Evolutionary conservation across 2,113 vertebrate genomes (phyloP).

Genomic region (Sula dactylatra): DNA sequence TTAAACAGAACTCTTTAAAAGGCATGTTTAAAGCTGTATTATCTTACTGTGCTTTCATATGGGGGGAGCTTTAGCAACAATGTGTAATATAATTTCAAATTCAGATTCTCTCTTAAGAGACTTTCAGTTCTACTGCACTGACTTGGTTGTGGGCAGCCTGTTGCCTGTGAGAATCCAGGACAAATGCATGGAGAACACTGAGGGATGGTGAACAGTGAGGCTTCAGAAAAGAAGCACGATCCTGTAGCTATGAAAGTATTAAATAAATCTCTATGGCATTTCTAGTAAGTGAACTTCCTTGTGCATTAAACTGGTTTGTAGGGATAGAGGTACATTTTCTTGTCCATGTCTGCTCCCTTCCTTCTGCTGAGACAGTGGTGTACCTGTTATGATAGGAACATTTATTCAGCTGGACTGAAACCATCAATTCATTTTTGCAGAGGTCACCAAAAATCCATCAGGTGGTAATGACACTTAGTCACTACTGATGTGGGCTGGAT

Average conservation of each 20-base stretch:
- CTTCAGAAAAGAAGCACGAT: not conserved
- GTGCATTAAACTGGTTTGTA: not conserved
- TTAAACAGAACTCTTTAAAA: not conserved
- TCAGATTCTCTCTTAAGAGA: not conserved
- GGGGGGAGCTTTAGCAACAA: not conserved
- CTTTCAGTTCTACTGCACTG: not conserved
- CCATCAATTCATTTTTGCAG: conserved; percentile 48
- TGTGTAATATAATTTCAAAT: not conserved
- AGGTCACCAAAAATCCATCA: conserved; percentile 62
- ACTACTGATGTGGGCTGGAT: conserved; percentile 54
- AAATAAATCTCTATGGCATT: not conserved
- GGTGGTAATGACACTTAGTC: conserved; percentile 54
- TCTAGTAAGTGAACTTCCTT: not conserved
- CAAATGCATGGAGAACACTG: not conserved
- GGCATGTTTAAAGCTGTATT: not conserved
- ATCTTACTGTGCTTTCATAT: not conserved
- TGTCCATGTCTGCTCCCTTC: not conserved
- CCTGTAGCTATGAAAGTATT: not conserved
- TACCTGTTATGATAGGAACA: conserved; percentile 14
- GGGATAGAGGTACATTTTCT: not conserved
- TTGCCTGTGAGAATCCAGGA: not conserved
- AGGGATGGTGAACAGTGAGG: not conserved
- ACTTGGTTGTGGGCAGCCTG: not conserved
- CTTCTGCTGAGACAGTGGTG: not conserved
- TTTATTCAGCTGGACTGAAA: conserved; percentile 46